A percentile compares a stretch with the other conserved stretches of the same genome.
Evolutionary conservation across 2,113 vertebrate species (phyloP).

Genomic region (Gymnarchus niloticus): DNA sequence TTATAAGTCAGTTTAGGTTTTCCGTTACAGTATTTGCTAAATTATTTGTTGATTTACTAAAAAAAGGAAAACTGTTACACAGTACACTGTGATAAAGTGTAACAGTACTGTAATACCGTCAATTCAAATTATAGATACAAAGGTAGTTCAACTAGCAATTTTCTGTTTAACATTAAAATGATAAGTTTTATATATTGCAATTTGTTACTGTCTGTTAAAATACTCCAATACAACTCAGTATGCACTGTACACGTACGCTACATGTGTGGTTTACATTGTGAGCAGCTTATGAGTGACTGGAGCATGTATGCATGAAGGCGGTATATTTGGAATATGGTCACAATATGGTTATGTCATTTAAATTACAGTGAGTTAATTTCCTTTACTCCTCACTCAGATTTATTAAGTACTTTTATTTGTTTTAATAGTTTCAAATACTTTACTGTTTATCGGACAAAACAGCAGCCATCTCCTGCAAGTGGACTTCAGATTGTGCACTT

Average conservation of each 20-base stretch:
- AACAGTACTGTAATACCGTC: not conserved
- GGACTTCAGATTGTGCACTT: not conserved
- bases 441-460: not conserved
- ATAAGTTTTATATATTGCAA: not conserved
- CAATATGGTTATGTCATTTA: not conserved
- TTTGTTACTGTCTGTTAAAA: not conserved
- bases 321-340: not conserved
- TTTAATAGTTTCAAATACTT: not conserved
- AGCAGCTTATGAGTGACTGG: too few species aligned
- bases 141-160: not conserved
- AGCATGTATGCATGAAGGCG: not conserved
- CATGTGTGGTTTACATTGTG: not conserved
- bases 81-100: not conserved
- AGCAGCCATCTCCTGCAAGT: not conserved
- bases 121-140: not conserved
- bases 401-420: not conserved
- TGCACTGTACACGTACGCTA: not conserved
- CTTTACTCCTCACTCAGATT: not conserved
- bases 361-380: not conserved
- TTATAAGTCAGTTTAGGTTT: not conserved
- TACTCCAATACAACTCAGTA: not conserved
- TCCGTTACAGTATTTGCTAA: not conserved
- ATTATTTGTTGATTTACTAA: not conserved
- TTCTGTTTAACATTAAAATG: not conserved
- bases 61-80: not conserved